A percentile compares a stretch with the other conserved stretches of the same genome.
These are phyloP conservation scores for Synergus japonicus DNA, from an alignment of 2,888 invertebrate species.

Conservation along the genomic window DNA sequence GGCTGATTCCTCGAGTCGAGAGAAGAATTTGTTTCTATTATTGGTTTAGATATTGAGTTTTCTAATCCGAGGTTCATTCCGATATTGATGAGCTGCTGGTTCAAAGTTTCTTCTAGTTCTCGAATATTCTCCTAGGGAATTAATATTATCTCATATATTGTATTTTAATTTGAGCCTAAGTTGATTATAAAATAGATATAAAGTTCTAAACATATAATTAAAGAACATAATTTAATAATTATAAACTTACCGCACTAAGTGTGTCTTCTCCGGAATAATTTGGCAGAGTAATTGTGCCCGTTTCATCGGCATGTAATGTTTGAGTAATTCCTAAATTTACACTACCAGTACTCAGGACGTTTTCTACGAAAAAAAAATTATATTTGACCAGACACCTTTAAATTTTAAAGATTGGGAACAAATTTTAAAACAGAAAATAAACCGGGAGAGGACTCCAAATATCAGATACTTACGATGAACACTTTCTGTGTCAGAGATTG, in stretches of 20 bases:
- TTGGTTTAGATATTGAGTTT: constrained; percentile 55
- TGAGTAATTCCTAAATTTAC: constrained; percentile 66
- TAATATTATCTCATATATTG: background rate
- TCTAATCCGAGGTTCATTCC: constrained; percentile 67
- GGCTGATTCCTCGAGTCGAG: constrained; percentile 60
- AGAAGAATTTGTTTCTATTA: constrained; percentile 53
- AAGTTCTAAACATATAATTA: no score
- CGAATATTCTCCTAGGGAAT: constrained; percentile 73
- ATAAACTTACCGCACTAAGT: constrained; percentile 70
- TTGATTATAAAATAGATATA: no score
- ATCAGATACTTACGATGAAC: constrained; percentile 57
- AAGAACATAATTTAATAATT: background rate
- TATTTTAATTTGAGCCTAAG: background rate
- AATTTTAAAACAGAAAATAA: background rate
- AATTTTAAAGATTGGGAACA: background rate
- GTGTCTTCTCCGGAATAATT: constrained; percentile 71
- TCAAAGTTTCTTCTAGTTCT: constrained; percentile 76
- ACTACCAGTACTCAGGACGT: constrained; percentile 60
- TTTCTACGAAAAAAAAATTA: constrained; percentile 60
- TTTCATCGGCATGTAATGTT: constrained; percentile 74
- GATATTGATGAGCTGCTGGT: constrained; percentile 74
- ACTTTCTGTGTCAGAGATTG: constrained; percentile 48
- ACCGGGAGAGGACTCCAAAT: no score
- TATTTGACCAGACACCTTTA: background rate
- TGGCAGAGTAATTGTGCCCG: constrained; percentile 74